Evolutionary conservation across 2,888 invertebrate species (phyloP).

Genomic region (Drosophila seclusa): DNA sequence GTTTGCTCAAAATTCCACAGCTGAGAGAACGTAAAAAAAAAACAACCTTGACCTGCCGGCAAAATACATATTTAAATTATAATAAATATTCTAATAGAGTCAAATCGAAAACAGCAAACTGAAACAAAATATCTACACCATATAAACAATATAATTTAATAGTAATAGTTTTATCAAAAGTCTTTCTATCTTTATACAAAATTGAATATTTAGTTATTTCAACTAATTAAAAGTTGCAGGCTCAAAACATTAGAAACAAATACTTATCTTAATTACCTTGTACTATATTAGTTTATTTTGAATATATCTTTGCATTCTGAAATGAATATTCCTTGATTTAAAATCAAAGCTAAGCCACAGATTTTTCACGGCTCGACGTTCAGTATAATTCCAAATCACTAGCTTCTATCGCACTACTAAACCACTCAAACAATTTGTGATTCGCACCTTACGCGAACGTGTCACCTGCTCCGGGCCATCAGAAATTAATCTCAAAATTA

Average conservation of each 20-base stretch:
- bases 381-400: not conserved
- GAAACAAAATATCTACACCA: too few species aligned
- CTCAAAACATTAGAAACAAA: not conserved
- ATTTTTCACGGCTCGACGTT: constrained; percentile 2
- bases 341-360: not conserved
- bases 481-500: constrained; percentile 78
- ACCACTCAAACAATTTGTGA: constrained; percentile 77
- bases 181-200: not conserved
- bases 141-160: not conserved
- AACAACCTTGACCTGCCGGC: not conserved
- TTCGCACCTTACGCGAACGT: constrained; percentile 40
- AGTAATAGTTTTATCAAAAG: not conserved
- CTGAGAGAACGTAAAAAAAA: not conserved
- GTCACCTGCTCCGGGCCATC: constrained; percentile 4
- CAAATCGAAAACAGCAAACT: too few species aligned
- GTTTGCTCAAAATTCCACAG: not conserved
- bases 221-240: not conserved
- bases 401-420: constrained; percentile 62
- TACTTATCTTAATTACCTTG: not conserved
- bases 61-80: not conserved
- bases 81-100: not conserved
- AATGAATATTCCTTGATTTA: not conserved
- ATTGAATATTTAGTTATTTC: not conserved
- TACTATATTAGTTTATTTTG: not conserved
- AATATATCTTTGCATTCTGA: too few species aligned